Conservation (phyloP, 2,888 invertebrate genomes). For the Cataglyphis altisquamis region DNA sequence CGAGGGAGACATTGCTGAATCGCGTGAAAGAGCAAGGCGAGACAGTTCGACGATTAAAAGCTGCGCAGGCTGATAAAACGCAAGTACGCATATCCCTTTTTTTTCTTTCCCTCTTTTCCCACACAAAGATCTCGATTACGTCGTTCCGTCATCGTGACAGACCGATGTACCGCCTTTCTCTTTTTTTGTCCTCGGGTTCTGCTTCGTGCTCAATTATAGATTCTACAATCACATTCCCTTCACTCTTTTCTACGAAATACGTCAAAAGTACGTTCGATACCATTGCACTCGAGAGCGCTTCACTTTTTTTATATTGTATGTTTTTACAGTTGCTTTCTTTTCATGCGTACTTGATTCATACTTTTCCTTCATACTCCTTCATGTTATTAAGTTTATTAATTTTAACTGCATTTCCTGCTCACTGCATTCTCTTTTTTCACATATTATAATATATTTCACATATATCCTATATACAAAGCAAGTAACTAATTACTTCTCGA, state of each 20-base stretch:
- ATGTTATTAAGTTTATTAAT: not conserved
- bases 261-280: not conserved
- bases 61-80: conserved; percentile 92
- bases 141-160: not conserved
- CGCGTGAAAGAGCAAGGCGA: conserved; percentile 92
- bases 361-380: not conserved
- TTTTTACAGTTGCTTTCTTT: not conserved
- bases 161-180: conserved; percentile 11
- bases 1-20: conserved; percentile 87
- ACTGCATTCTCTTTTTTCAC: not conserved
- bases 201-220: not conserved
- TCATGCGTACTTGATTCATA: not conserved
- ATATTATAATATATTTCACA: too few relatives aligned
- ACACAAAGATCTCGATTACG: not conserved
- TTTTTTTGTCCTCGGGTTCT: not conserved
- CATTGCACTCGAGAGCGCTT: not conserved
- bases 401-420: not conserved
- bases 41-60: conserved; percentile 93
- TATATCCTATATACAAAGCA: not conserved
- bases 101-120: too few relatives aligned
- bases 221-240: conserved; percentile 7
- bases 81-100: conserved; percentile 88
- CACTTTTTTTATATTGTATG: not conserved
- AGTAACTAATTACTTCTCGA: not conserved
- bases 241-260: conserved; percentile 21